Evolutionary conservation across 92 coral and sea anemone genomes (phyloP), one percentile per base, ranked within the genome.

Genomic region (Micromussa lordhowensis): DNA sequence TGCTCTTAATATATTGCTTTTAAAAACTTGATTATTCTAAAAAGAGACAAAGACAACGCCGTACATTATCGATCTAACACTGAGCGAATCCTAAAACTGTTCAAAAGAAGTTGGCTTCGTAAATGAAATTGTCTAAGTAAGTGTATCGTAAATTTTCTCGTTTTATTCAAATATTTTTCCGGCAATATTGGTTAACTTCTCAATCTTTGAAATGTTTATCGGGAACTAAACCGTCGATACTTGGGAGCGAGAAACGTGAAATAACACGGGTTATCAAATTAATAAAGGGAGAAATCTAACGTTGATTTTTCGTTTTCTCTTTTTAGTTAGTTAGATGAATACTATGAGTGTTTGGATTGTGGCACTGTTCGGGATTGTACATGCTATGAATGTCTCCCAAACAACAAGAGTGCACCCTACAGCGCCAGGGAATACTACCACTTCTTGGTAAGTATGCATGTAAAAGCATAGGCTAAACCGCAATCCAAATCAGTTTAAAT

Each of bases 361-460:
- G n/a, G 75, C 83, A 13, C 34, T 86, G 64, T 32, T 86, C 44
- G 76, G 74, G 34, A 68, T 77, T 63, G 82, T 64, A 0, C 68
- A 86, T 49, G 49, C 76, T 19, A 44, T 78, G 76, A 49, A 86
- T 26, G 53, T 35, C 14, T 17, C 82, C 12, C 24, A 24, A 28
- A 64, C 89, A 48, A 77, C 19, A 5, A 69, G 68, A 19, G 15
- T 22, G 38, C 15, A 51, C 15, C 63, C 78, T 1, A 18, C 49
- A 64, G 29, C 64, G 5, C 2, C 82, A 64, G 68, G 2, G 48
- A 77, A 78, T 24, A 22, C 77, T 28, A 44, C 88, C n/a, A 58
- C 34, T 7, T 4, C 18, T 28, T 17, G 89, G 89, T 86, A 64
- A 78, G 89, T 24, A 36, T 8, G 3, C 19, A 10, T 7, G 24